Base-by-base conservation (phyloP, 2,888 invertebrate genomes). In the Phortica okadai region DNA sequence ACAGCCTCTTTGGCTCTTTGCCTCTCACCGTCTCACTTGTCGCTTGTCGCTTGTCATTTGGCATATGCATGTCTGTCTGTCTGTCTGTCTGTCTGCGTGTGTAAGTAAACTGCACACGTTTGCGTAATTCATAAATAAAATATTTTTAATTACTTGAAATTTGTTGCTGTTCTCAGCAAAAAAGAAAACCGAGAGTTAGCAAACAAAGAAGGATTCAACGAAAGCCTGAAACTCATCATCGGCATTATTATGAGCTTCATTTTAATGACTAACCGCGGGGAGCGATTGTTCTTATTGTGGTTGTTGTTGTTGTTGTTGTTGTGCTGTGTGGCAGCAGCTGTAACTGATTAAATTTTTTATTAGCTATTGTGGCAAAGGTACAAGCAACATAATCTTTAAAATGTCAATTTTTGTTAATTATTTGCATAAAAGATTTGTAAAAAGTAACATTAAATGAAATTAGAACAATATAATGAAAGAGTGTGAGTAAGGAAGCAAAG, bases 71-170 rank as follows among this genome's bases (percentile, higher is more conserved):
- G 16, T 16, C 0, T 21, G 21, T 59, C 16, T 59, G 8, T 59
- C 6, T 59, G 16, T 59, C 16, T 25, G 25, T 59, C 16, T 59
- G 59, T 59, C 8, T 21, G 2, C 10, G 10, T 59, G 64, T 33
- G 33, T 33, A 7, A 11, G 64, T 3, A 14, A 67, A 42, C n/a
- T 42, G 67, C 6, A 8, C 21, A 10, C 56, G 16, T 56, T 72
- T 72, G n/a, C 54, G 50, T 64, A 72, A 75, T 64, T 72, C 64
- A 75, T 75, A 75, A 75, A 75, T 75, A 75, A 75, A 75, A 70
- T 72, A 75, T 75, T 75, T 72, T 75, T 75, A 75, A 75, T 75
- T 75, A 75, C 72, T 21, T 41, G 45, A 56, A 75, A 75, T 72
- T 75, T 75, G 72, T 75, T 72, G 72, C 50, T 56, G 44, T 74